Evolutionary conservation across 2,888 invertebrate genomes (phyloP).

Genomic region (Callimorpha dominula): DNA sequence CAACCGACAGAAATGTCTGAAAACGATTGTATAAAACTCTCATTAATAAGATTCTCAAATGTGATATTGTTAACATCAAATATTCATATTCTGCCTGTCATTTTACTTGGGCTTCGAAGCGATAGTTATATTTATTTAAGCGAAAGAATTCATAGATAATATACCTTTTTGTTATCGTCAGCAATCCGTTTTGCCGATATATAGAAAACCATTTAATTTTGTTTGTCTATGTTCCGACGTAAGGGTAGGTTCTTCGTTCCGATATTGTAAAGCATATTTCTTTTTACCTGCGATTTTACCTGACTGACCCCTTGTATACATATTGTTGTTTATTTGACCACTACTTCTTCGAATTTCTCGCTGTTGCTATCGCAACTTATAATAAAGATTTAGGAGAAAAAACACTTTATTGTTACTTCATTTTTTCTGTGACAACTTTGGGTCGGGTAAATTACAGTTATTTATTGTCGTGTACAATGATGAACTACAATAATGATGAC

Average conservation of each 20-base stretch:
- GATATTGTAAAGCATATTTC: constrained; percentile 34
- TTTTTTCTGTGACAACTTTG: not conserved
- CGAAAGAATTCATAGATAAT: constrained; percentile 18
- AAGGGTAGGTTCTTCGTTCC: constrained; percentile 41
- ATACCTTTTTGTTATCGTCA: constrained; percentile 31
- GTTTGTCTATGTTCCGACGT: constrained; percentile 37
- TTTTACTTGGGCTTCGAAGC: constrained; percentile 1
- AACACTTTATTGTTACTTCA: constrained; percentile 38
- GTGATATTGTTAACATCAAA: no score
- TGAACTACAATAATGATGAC: no score
- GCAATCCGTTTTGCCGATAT: constrained; percentile 29
- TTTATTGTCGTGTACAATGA: not conserved
- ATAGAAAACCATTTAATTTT: constrained; percentile 37
- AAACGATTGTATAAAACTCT: not conserved
- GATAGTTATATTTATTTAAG: constrained; percentile 18
- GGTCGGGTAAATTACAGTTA: not conserved
- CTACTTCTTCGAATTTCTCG: constrained; percentile 30
- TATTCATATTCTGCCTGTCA: not conserved
- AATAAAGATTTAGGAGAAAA: constrained; percentile 18
- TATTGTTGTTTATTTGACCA: constrained; percentile 32
- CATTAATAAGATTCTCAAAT: no score
- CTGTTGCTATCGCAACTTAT: constrained; percentile 30
- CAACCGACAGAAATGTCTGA: not conserved
- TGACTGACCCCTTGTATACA: constrained; percentile 38
- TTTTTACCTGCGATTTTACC: constrained; percentile 61